Base-by-base conservation (phyloP, 2,888 invertebrate genomes). In the Pantelozetes paolii region DNA sequence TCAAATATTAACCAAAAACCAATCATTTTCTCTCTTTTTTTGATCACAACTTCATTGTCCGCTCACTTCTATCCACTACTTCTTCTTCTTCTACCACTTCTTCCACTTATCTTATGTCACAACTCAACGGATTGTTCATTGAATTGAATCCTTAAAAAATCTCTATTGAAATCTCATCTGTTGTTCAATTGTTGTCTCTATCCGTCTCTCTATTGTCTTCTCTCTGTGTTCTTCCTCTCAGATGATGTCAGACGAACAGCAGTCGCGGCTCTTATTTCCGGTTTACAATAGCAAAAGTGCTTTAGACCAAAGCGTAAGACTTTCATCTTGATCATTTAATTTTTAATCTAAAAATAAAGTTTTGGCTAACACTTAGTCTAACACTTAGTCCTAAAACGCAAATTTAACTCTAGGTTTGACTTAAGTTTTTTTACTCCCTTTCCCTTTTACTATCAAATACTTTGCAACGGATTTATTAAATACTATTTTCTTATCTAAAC, bases 221-320 rank as follows among this genome's bases (percentile, higher is more conserved):
- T 62, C 42, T 70, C 36, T 77, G 72, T 77, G 74, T 74, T 75
- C 72, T 84, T 85, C 82, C 81, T 89, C 86, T 90, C 90, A 92
- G 89, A 92, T 96, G 96, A 95, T 96, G 90, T 96, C 96, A 92
- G 95, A 95, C 90, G 96, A 96, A 88, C 94, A 95, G 89, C 94
- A 94, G 89, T 94, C 95, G 90, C 95, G 95, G 89, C 93, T 95
- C 88, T 92, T 96, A 90, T 95, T 96, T 87, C 94, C 96, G 87
- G 95, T 96, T 87, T 96, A 95, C 86, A 95, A 95, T 91, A 95
- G 95, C 94, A 95, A 95, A 92, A 94, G 93, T 87, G 94, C 94
- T 87, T 96, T 95, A 88, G 96, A 96, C 89, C 96, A 96, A 92
- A 95, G 95, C 93, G 96, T 96, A 96, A 96, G 96, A 90, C 86